phyloP scores from a whole-genome alignment of 2,888 invertebrate genomes.

The Nemotelus pantherinus region DNA sequence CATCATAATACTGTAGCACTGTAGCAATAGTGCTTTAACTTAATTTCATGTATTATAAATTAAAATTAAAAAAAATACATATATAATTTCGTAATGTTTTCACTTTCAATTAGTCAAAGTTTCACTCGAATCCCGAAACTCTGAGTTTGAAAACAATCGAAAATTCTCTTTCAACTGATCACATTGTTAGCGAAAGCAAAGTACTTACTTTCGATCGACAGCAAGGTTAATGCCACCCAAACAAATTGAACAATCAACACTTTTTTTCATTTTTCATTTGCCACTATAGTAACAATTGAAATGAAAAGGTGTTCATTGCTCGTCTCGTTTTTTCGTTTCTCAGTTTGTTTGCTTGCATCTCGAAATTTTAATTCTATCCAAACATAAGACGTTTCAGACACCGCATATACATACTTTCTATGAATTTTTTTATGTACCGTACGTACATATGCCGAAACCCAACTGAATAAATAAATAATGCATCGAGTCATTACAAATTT shows the following conservation, averaged over 20 bases:
- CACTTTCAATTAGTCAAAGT: too few relatives aligned
- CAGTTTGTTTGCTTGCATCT: background rate
- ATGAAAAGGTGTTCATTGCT: background rate
- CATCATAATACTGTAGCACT: too few relatives aligned
- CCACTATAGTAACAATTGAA: background rate
- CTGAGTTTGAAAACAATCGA: too few relatives aligned
- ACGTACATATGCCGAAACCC: background rate
- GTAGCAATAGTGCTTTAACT: too few relatives aligned
- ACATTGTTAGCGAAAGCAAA: background rate
- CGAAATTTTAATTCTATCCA: slow-evolving; percentile 11
- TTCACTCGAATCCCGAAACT: too few relatives aligned
- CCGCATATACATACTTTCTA: background rate
- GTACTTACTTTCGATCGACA: too few relatives aligned
- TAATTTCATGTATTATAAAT: too few relatives aligned
- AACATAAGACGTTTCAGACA: background rate
- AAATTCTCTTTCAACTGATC: slow-evolving; percentile 2
- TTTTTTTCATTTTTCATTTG: background rate
- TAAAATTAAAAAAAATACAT: too few relatives aligned
- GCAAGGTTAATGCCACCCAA: slow-evolving; percentile 20
- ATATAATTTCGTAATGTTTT: too few relatives aligned
- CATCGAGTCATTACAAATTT: slow-evolving; percentile 24
- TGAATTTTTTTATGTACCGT: background rate
- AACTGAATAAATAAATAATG: slow-evolving; percentile 18
- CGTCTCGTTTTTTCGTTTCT: background rate
- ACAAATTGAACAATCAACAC: background rate